Evolutionary conservation across 2,888 invertebrate genomes (phyloP).

Genomic region (Auanema freiburgensis): DNA sequence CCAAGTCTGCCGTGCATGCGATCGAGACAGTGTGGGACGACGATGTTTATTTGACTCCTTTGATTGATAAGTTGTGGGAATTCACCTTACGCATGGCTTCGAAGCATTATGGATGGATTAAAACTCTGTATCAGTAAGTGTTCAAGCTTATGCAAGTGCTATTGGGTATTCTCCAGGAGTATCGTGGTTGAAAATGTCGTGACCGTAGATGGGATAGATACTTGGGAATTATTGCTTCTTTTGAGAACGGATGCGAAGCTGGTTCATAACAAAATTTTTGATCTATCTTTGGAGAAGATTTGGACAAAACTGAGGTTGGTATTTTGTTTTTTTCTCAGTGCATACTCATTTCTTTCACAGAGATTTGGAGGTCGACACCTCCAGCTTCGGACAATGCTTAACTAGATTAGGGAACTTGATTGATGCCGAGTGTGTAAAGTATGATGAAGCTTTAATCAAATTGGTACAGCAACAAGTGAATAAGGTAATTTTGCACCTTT

Average conservation of each 20-base stretch:
- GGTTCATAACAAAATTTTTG: conserved; percentile 29
- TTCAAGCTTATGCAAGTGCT: not conserved
- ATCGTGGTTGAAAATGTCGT: not conserved
- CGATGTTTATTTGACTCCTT: conserved; percentile 78
- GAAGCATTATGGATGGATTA: conserved; percentile 70
- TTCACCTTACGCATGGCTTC: conserved; percentile 81
- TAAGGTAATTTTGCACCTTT: conserved; percentile 10
- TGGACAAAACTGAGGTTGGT: conserved; percentile 36
- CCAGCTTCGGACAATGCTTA: conserved; percentile 47
- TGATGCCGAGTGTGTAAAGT: conserved; percentile 21
- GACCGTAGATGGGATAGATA: not conserved
- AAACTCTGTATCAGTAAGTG: conserved; percentile 27
- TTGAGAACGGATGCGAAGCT: conserved; percentile 14
- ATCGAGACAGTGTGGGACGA: conserved; percentile 72
- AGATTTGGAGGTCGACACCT: conserved; percentile 46
- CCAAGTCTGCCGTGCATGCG: conserved; percentile 7
- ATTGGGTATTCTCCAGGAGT: conserved; percentile 2
- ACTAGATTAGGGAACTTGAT: conserved; percentile 28
- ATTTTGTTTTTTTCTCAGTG: not conserved
- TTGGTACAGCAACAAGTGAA: conserved; percentile 20
- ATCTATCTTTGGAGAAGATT: conserved; percentile 38
- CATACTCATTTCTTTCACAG: conserved; percentile 4
- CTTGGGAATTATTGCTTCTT: conserved; percentile 19
- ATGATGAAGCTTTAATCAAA: conserved; percentile 21
- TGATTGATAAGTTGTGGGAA: conserved; percentile 80